A percentile compares a stretch with the other conserved stretches of the same genome.
These are phyloP conservation scores for Crenuchus spilurus DNA, from an alignment of 2,797 vertebrate species.

Conservation along the genomic window DNA sequence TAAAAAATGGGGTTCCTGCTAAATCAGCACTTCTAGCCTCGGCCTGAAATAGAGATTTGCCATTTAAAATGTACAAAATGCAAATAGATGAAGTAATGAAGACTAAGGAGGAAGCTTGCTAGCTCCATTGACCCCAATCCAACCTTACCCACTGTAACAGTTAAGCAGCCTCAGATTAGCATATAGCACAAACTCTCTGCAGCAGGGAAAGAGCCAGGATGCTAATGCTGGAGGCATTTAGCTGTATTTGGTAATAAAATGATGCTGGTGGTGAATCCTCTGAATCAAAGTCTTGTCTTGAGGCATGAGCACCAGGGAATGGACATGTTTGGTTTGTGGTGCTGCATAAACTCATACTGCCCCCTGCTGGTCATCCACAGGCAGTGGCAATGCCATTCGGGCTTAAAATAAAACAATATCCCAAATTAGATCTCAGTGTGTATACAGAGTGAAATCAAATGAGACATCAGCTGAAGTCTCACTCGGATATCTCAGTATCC, in stretches of 20 bases:
- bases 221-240: background rate
- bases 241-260: background rate
- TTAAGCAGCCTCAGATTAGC: background rate
- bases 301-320: background rate
- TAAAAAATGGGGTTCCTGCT: background rate
- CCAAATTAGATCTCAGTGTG: no score
- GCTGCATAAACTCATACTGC: slow-evolving; percentile 3
- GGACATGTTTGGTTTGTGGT: background rate
- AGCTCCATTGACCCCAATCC: background rate
- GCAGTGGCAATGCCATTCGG: background rate
- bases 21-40: background rate
- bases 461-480: no score
- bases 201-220: background rate
- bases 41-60: background rate
- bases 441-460: no score
- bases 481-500: no score
- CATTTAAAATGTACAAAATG: background rate
- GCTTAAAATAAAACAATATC: background rate
- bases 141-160: background rate
- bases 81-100: background rate
- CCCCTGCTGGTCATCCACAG: background rate
- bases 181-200: background rate
- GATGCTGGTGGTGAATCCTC: background rate
- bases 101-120: background rate
- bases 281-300: background rate